Evolutionary conservation across 2,888 invertebrate species (phyloP), one percentile per base, ranked within the genome.

Genomic region (Noctua fimbriata): DNA sequence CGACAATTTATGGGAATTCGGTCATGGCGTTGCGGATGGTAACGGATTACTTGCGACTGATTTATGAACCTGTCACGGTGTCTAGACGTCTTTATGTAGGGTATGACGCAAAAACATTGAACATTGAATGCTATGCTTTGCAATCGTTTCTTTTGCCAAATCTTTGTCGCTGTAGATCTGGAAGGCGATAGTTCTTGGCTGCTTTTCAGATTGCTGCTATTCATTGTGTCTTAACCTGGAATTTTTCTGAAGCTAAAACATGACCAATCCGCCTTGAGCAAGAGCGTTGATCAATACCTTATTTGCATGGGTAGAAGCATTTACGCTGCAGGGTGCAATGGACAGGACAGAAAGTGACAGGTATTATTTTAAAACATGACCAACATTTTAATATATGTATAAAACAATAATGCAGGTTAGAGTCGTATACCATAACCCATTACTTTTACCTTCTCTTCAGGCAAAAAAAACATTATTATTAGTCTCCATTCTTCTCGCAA

Each of bases 31-130:
- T 79, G 72, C 63, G 60, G 69, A 74, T 63, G 69, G 60, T 75
- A 60, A 67, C 70, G 74, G 83, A 78, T 71, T 83, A 77, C 69
- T 76, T 55, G 78, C 69, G 69, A 83, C 60, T 83, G 87, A 87
- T 88, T 87, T 85, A 88, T 87, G 69, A 76, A 79, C 69, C 73
- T 76, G 78, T 83, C 82, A 78, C 79, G 28, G 65, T 63, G 83
- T 83, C 85, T 82, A 76, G 78, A 82, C 78, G 52, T 55, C 76
- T 78, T 69, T 73, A 84, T 70, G 69, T 82, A 47, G 52, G 60
- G 16, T 63, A 47, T 76, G 69, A 78, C 47, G 41, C n/a, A 16
- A 77, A 78, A 78, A 80, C 73, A 79, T 60, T 18, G 60, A 32
- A 32, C 65, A 78, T 87, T 77, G 55, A 69, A 65, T 65, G 47